A percentile compares a stretch with the other conserved stretches of the same genome.
Evolutionary conservation across 2,113 vertebrate species (phyloP).

Genomic region (Uria lomvia): DNA sequence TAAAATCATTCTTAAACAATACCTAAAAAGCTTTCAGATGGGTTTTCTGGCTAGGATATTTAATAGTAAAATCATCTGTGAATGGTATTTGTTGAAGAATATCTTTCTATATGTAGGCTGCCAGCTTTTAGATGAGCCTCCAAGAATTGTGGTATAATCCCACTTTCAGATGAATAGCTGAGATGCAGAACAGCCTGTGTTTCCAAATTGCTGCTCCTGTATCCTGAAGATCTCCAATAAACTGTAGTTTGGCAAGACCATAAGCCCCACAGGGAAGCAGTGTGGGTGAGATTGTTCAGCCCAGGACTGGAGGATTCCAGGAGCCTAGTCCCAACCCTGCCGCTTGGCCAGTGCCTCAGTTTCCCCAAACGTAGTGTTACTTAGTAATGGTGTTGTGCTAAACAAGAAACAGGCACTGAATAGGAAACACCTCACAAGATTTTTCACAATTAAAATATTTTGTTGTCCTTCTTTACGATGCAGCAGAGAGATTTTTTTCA

Average conservation of each 20-base stretch:
- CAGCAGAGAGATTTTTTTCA: background rate
- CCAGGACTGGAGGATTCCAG: background rate
- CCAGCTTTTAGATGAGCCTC: background rate
- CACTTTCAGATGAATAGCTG: background rate
- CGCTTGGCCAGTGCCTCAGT: background rate
- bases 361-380: background rate
- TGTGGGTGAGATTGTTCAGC: background rate
- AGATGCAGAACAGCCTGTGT: background rate
- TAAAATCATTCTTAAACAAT: background rate
- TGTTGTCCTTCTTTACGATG: background rate
- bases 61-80: background rate
- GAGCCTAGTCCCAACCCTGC: background rate
- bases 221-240: background rate
- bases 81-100: background rate
- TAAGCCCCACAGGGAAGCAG: background rate
- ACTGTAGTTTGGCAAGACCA: background rate
- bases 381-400: background rate
- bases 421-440: background rate
- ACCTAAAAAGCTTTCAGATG: background rate
- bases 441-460: background rate
- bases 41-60: background rate
- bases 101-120: background rate
- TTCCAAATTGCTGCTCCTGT: background rate
- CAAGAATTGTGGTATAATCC: background rate
- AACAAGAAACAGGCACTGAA: background rate